A percentile compares a stretch with the other conserved stretches of the same genome.
phyloP scores from a whole-genome alignment of 2,113 vertebrate species.

The Paramormyrops kingsleyae region DNA sequence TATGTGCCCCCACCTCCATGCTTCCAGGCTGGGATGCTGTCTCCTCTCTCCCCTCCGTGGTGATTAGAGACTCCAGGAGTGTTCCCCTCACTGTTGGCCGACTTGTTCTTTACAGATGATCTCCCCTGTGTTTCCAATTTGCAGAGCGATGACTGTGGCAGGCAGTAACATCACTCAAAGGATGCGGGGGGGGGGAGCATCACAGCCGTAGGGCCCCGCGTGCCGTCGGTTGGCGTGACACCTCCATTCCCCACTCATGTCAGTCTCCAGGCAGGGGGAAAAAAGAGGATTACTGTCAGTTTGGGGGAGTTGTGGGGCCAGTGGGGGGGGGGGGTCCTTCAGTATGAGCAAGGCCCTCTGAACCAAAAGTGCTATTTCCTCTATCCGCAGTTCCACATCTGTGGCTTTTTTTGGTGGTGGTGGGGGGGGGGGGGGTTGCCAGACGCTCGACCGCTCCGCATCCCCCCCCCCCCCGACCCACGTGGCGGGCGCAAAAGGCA shows the following conservation, averaged over 20 bases:
- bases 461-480: not conserved
- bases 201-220: slow-evolving; percentile 25
- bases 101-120: slow-evolving; percentile 64
- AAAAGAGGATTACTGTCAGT: slow-evolving; percentile 66
- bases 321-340: slow-evolving; percentile 39
- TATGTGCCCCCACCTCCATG: slow-evolving; percentile 20
- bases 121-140: slow-evolving; percentile 65
- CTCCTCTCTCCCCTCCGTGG: slow-evolving; percentile 13
- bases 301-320: slow-evolving; percentile 30
- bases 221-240: slow-evolving; percentile 50
- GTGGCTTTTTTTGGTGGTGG: slow-evolving; percentile 12
- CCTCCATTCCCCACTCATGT: slow-evolving; percentile 57
- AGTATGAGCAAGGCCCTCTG: slow-evolving; percentile 47
- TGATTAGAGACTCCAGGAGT: slow-evolving; percentile 6
- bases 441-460: not conserved
- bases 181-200: slow-evolving; percentile 30
- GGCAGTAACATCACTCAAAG: slow-evolving; percentile 45
- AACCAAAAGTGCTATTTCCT: slow-evolving; percentile 31
- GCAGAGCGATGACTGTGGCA: slow-evolving; percentile 50
- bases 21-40: not conserved
- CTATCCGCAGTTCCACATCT: slow-evolving; percentile 19
- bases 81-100: slow-evolving; percentile 36
- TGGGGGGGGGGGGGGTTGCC: not conserved
- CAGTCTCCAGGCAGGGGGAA: slow-evolving; percentile 50
- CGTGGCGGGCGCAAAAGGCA: slow-evolving; percentile 25